Evolutionary conservation across 1,140 invertebrate species (phyloP).

Genomic region (Leptinotarsa texana): DNA sequence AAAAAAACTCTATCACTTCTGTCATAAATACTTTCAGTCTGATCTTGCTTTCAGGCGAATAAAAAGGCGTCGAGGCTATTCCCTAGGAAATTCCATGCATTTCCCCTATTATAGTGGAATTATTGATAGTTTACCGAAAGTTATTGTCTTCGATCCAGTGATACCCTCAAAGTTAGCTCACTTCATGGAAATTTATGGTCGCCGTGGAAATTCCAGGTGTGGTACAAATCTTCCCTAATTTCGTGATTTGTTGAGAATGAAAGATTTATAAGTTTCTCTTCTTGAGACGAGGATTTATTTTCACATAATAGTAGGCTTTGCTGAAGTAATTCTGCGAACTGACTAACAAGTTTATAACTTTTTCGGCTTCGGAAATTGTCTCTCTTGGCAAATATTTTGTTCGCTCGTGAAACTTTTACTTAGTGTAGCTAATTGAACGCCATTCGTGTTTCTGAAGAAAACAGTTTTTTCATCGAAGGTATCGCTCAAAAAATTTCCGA

Average conservation of each 20-base stretch:
- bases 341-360: slow-evolving; percentile 6
- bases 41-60: background rate
- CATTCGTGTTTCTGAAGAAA: too few relatives aligned
- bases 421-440: background rate
- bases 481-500: too few relatives aligned
- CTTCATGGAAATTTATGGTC: slow-evolving; percentile 27
- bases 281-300: slow-evolving; percentile 21
- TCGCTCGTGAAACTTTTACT: background rate
- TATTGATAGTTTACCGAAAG: slow-evolving; percentile 5
- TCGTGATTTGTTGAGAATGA: slow-evolving; percentile 28
- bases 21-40: background rate
- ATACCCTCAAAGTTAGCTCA: slow-evolving; percentile 2
- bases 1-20: background rate
- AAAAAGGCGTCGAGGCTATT: background rate
- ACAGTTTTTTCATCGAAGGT: too few relatives aligned
- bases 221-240: slow-evolving; percentile 27
- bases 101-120: background rate
- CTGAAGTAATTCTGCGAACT: background rate
- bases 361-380: slow-evolving; percentile 2
- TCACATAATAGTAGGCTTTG: slow-evolving; percentile 26
- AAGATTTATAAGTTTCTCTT: slow-evolving; percentile 27
- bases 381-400: background rate
- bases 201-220: slow-evolving; percentile 24
- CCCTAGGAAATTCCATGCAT: background rate
- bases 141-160: background rate